Conservation (phyloP, 2,888 invertebrate genomes). For the Bibio marci region DNA sequence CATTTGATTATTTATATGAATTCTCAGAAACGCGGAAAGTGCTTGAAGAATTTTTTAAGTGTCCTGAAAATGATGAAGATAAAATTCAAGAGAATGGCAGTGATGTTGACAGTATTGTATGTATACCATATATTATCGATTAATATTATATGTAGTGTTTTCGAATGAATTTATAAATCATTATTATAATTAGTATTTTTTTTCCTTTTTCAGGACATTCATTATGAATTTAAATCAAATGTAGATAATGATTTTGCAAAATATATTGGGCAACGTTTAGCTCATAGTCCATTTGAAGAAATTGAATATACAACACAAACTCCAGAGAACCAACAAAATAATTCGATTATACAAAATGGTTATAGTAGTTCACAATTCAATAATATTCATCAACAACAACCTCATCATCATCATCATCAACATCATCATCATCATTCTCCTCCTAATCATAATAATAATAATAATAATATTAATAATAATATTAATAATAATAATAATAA, state of each 20-base stretch:
- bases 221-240: slow-evolving; percentile 11
- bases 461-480: no score
- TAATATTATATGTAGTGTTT: not conserved
- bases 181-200: slow-evolving; percentile 2
- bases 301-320: not conserved
- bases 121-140: slow-evolving; percentile 8
- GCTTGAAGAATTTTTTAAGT: slow-evolving; percentile 78
- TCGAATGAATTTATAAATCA: slow-evolving; percentile 1
- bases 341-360: no score
- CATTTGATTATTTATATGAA: slow-evolving; percentile 78
- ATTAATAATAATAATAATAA: no score
- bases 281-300: slow-evolving; percentile 6
- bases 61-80: slow-evolving; percentile 48
- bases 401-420: not conserved
- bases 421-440: not conserved
- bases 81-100: slow-evolving; percentile 32
- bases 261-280: slow-evolving; percentile 11
- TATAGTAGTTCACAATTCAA: no score
- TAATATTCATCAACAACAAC: no score
- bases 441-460: no score
- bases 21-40: slow-evolving; percentile 84
- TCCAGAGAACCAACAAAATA: not conserved
- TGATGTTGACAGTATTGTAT: slow-evolving; percentile 29
- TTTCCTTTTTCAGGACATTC: slow-evolving; percentile 10
- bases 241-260: slow-evolving; percentile 5